Conservation (phyloP, 2,797 vertebrate species). For the Meriones psammophilus region DNA sequence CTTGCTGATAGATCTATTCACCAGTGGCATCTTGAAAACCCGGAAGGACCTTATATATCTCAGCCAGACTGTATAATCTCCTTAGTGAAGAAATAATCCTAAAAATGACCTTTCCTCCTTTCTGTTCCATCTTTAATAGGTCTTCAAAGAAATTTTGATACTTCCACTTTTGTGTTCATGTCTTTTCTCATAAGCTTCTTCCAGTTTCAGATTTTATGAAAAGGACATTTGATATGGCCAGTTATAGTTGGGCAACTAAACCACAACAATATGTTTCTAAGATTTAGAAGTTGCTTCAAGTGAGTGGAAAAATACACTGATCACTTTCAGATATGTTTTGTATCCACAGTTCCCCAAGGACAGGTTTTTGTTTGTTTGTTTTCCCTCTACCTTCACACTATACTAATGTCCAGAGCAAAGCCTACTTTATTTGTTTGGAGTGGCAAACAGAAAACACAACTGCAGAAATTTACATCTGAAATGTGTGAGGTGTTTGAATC, state of each 20-base stretch:
- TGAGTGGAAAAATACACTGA: constrained; percentile 95
- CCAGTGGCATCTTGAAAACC: constrained; percentile 94
- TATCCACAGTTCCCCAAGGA: constrained; percentile 91
- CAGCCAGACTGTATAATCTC: constrained; percentile 86
- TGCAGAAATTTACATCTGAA: constrained; percentile 93
- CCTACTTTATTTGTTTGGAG: constrained; percentile 95
- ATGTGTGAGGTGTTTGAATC: constrained; percentile 94
- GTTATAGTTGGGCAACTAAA: constrained; percentile 95
- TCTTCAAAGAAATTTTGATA: constrained; percentile 98
- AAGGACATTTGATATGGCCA: constrained; percentile 92
- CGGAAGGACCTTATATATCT: constrained; percentile 95
- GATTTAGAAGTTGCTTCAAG: constrained; percentile 94
- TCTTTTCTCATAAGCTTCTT: constrained; percentile 93
- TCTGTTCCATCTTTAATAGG: constrained; percentile 94
- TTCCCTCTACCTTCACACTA: constrained; percentile 93
- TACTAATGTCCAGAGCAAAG: constrained; percentile 94
- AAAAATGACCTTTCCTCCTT: constrained; percentile 93
- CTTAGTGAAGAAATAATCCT: constrained; percentile 92
- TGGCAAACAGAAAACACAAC: constrained; percentile 94
- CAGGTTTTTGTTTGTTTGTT: constrained; percentile 93
- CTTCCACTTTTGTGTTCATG: constrained; percentile 93
- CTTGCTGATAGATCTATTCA: constrained; percentile 94
- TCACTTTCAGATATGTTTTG: constrained; percentile 90
- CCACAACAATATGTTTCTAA: constrained; percentile 94
- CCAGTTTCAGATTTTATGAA: constrained; percentile 95